Conservation (phyloP, 2,797 vertebrate species). For the Sebastes taczanowskii region DNA sequence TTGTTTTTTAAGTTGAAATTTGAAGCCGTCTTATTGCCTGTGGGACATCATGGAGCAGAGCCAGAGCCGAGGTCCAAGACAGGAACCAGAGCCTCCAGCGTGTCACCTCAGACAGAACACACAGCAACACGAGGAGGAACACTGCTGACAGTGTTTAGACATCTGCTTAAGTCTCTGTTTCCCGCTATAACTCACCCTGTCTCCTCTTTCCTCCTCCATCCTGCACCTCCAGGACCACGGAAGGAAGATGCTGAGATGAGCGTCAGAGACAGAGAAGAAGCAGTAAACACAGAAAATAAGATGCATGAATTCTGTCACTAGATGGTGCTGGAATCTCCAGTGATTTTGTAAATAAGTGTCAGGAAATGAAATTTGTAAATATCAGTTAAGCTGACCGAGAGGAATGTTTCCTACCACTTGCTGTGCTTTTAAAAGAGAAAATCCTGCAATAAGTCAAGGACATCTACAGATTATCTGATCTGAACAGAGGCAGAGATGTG, state of each 20-base stretch:
- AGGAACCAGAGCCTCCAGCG: slow-evolving; percentile 61
- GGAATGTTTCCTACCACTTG: slow-evolving; percentile 24
- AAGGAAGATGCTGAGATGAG: slow-evolving; percentile 31
- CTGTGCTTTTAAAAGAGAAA: slow-evolving; percentile 28
- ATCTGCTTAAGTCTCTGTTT: slow-evolving; percentile 72
- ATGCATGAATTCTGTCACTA: slow-evolving; percentile 16
- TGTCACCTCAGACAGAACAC: slow-evolving; percentile 64
- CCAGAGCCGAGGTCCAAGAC: slow-evolving; percentile 31
- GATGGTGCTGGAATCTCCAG: slow-evolving; percentile 38
- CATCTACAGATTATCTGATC: slow-evolving; percentile 32
- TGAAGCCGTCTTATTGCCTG: slow-evolving; percentile 1
- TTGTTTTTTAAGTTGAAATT: neutral
- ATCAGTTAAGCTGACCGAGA: neutral
- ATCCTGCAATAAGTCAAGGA: slow-evolving; percentile 31
- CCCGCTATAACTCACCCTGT: slow-evolving; percentile 73
- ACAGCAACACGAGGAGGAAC: slow-evolving; percentile 64
- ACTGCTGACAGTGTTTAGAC: slow-evolving; percentile 81
- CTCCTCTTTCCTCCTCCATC: slow-evolving; percentile 36
- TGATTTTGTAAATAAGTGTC: neutral
- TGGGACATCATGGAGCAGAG: slow-evolving; percentile 24
- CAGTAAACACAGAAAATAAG: slow-evolving; percentile 4
- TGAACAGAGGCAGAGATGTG: slow-evolving; percentile 5
- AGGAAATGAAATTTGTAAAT: slow-evolving; percentile 11
- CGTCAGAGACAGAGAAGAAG: slow-evolving; percentile 8
- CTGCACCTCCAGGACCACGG: slow-evolving; percentile 9